Percentiles rank a stretch among this genome's conserved stretches.
Conservation (phyloP, 2,797 vertebrate genomes). For the Alca torda region DNA sequence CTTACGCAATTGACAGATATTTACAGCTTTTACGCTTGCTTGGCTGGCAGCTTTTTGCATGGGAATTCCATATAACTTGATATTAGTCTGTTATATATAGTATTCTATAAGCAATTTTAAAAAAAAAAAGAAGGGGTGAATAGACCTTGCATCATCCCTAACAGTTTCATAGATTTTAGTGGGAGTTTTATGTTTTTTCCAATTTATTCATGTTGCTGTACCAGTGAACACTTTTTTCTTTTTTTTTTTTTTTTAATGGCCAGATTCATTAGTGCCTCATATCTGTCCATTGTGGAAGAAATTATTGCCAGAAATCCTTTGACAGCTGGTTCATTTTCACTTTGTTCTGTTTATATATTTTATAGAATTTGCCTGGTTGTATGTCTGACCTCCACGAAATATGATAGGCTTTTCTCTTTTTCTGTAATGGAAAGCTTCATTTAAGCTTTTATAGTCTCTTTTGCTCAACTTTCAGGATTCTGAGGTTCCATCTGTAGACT, state of each 20-base stretch:
- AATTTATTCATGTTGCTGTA: not conserved
- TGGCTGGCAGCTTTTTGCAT: constrained; percentile 41
- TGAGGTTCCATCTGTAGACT: not conserved
- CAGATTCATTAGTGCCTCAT: not conserved
- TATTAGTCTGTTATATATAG: constrained; percentile 20
- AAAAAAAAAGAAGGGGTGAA: not conserved
- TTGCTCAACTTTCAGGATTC: not conserved
- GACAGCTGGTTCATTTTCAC: constrained; percentile 27
- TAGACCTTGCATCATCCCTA: constrained; percentile 7
- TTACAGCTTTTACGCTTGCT: constrained; percentile 41
- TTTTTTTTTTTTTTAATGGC: not conserved
- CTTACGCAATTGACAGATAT: constrained; percentile 51
- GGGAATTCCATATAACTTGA: constrained; percentile 31
- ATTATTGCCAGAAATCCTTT: constrained; percentile 1
- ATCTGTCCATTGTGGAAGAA: constrained; percentile 8
- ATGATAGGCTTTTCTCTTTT: not conserved
- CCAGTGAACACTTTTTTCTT: not conserved
- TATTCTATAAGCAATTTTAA: not conserved
- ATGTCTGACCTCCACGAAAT: not conserved
- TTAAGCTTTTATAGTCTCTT: not conserved
- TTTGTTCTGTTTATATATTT: constrained; percentile 25
- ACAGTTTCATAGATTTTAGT: not conserved
- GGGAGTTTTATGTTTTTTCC: not conserved
- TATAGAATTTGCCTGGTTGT: not conserved
- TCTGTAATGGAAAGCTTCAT: not conserved